Percentiles rank a stretch among this genome's conserved stretches.
These are phyloP conservation scores for Arctopsyche grandis DNA, from an alignment of 1,140 invertebrate genomes.

Conservation along the genomic window DNA sequence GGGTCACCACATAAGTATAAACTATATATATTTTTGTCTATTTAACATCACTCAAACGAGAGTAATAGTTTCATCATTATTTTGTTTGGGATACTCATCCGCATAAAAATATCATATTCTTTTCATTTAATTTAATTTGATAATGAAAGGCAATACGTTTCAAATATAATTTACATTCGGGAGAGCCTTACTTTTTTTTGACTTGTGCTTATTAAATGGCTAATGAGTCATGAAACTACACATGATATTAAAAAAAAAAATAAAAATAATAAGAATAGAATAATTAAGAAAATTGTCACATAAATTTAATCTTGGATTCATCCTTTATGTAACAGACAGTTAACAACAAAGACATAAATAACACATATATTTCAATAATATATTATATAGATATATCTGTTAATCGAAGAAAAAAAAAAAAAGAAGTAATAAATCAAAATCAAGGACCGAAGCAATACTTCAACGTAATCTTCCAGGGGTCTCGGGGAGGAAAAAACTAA, in stretches of 20 bases:
- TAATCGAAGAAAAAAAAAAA: constrained; percentile 25
- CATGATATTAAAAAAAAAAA: constrained; percentile 16
- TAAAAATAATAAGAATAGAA: constrained; percentile 30
- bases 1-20: constrained; percentile 53
- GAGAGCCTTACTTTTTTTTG: constrained; percentile 49
- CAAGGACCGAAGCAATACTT: constrained; percentile 43
- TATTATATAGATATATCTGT: constrained; percentile 7
- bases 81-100: constrained; percentile 50
- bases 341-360: constrained; percentile 40
- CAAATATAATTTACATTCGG: constrained; percentile 53
- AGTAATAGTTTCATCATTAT: constrained; percentile 41
- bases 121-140: constrained; percentile 29
- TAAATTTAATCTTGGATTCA: constrained; percentile 55
- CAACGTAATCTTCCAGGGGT: constrained; percentile 9
- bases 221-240: constrained; percentile 53
- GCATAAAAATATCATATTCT: constrained; percentile 53
- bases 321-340: constrained; percentile 50
- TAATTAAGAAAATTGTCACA: constrained; percentile 51
- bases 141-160: constrained; percentile 52
- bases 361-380: constrained; percentile 16
- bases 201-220: constrained; percentile 53
- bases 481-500: too few species aligned
- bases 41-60: constrained; percentile 46
- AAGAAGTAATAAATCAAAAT: constrained; percentile 38
- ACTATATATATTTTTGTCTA: constrained; percentile 48